Evolutionary conservation across 2,113 vertebrate genomes (phyloP).

Genomic region (Sisor rabdophorus): DNA sequence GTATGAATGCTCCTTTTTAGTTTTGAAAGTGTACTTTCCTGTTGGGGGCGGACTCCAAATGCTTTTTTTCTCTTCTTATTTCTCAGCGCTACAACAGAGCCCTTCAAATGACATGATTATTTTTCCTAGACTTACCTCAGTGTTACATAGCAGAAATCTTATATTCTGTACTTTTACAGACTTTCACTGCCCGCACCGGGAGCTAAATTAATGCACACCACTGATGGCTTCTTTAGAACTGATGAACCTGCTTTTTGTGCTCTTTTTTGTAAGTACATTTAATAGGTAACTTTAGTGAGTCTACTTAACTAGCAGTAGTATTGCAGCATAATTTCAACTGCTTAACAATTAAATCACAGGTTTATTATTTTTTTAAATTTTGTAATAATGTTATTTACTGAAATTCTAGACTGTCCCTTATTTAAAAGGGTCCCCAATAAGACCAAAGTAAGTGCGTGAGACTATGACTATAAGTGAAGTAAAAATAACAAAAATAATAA

Average conservation of each 20-base stretch:
- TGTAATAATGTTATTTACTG: neutral
- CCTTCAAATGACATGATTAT: neutral
- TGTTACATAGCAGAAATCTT: neutral
- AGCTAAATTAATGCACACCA: slow-evolving; percentile 29
- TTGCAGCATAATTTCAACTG: neutral
- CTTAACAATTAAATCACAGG: neutral
- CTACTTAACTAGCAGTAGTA: neutral
- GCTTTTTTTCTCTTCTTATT: neutral
- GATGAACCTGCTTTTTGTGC: slow-evolving; percentile 3
- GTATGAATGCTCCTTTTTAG: too few relatives aligned
- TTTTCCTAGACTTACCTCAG: neutral
- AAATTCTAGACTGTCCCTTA: neutral
- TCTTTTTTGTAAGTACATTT: slow-evolving; percentile 32
- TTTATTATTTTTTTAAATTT: neutral
- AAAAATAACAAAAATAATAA: too few relatives aligned
- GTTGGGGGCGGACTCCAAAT: neutral
- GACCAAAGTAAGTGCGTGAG: neutral
- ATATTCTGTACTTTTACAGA: neutral
- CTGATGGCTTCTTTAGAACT: slow-evolving; percentile 33
- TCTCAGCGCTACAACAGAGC: neutral
- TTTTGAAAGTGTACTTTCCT: neutral
- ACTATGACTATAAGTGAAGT: neutral
- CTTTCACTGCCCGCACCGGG: neutral
- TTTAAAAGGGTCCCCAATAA: too few relatives aligned
- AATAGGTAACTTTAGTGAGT: neutral